phyloP scores from a whole-genome alignment of 2,888 invertebrate species.

The Calameuta idolon region DNA sequence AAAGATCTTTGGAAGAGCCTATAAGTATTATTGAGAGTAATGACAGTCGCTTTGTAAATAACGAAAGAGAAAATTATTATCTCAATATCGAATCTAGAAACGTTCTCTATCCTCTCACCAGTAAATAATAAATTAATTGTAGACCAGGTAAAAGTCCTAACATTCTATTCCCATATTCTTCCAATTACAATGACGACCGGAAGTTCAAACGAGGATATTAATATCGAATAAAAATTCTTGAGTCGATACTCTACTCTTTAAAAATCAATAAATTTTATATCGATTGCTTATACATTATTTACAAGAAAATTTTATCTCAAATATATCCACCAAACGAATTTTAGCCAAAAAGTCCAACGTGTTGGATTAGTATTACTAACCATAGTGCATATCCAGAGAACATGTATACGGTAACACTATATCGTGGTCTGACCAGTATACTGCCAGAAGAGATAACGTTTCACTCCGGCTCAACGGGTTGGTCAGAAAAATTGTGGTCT shows the following conservation, averaged over 20 bases:
- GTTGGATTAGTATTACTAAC: background rate
- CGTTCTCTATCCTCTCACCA: background rate
- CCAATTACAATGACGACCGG: background rate
- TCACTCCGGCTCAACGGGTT: slow-evolving; percentile 45
- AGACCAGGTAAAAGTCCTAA: background rate
- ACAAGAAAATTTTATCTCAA: background rate
- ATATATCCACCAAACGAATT: background rate
- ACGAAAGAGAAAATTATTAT: slow-evolving; percentile 41
- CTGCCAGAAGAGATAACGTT: slow-evolving; percentile 41
- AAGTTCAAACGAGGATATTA: background rate
- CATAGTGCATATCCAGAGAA: background rate
- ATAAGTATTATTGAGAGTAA: slow-evolving; percentile 40
- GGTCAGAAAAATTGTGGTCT: slow-evolving; percentile 47
- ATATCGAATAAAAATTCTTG: background rate
- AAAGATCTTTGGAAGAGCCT: slow-evolving; percentile 12
- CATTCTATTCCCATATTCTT: background rate
- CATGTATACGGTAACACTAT: background rate
- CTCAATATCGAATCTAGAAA: background rate
- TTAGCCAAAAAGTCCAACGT: background rate
- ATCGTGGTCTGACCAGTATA: slow-evolving; percentile 6
- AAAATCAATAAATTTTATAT: background rate
- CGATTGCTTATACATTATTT: background rate
- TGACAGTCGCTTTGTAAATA: slow-evolving; percentile 36
- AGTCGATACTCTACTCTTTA: too few relatives aligned
- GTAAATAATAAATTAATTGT: background rate